phyloP scores from a whole-genome alignment of 2,113 vertebrate genomes.

The Butorides virescens region DNA sequence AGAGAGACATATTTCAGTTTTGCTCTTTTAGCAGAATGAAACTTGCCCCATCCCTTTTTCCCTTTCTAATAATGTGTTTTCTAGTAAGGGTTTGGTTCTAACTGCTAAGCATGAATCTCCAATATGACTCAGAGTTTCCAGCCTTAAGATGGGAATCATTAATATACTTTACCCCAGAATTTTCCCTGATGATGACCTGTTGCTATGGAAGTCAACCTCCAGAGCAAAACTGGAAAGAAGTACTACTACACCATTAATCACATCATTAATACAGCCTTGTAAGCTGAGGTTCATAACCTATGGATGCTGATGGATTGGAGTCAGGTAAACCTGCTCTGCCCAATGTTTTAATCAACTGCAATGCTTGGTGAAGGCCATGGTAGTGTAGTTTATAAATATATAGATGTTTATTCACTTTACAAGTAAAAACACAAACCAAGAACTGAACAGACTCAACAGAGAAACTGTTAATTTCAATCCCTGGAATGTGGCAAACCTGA shows the following conservation, averaged over 20 bases:
- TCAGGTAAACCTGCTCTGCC: not conserved
- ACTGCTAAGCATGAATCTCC: not conserved
- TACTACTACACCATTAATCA: not conserved
- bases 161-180: not conserved
- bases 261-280: slow-evolving; percentile 32
- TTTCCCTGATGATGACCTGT: not conserved
- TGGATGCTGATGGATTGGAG: slow-evolving; percentile 9
- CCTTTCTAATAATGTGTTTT: not conserved
- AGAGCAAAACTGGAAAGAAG: slow-evolving; percentile 21
- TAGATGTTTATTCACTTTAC: not conserved
- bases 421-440: not conserved
- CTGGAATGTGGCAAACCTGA: not conserved
- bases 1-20: not conserved
- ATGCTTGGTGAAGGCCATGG: not conserved
- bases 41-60: not conserved
- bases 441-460: not conserved
- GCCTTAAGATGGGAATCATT: not conserved
- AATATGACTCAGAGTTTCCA: not conserved
- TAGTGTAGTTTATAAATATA: not conserved
- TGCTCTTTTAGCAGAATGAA: not conserved
- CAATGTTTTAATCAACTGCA: slow-evolving; percentile 25
- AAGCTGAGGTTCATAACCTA: slow-evolving; percentile 35
- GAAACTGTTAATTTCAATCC: not conserved
- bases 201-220: slow-evolving; percentile 17
- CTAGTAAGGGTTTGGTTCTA: not conserved